Evolutionary conservation across 2,888 invertebrate genomes (phyloP), one percentile per base, ranked within the genome.

Genomic region (Euzetes globulus): DNA sequence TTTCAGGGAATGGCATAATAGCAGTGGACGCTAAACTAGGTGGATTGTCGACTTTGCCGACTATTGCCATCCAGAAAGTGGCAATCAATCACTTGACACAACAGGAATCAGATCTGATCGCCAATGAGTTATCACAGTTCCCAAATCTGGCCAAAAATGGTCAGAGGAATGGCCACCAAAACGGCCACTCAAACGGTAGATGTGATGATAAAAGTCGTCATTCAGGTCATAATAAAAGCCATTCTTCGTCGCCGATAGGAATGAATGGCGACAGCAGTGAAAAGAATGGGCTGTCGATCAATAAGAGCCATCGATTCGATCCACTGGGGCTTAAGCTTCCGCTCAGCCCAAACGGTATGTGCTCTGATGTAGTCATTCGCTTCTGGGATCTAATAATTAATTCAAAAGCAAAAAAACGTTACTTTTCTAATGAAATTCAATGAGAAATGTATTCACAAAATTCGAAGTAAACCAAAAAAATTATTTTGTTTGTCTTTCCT

Each of bases 321-420:
- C 81, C 82, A 45, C 82, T 83, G 78, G 84, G 84, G 5, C 82
- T 83, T 65, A 80, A 85, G 72, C 82, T 86, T 68, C 86, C 86
- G 1, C 84, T 88, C 79, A 85, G 87, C 6, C 85, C 88, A 37
- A 84, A 86, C 80, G 88, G 88, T 87, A 79, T 80, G 76, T 19
- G 9, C 25, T 25, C 63, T 70, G 47, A 25, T 76, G 55, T 75
- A 55, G 33, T 72, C 76, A 76, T n/a, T 15, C 19, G 25, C 9
- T 27, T 9, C 22, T 19, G n/a, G 5, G 5, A 52, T 5, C 4
- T 19, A 19, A 19, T 52, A 52, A 19, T 52, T 52, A 7, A 52
- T 52, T 52, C 22, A 52, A 52, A 52, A 19, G 13, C 52, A 52
- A 19, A 41, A 41, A 41, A 11, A 41, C 41, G 5, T 1, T 13